Evolutionary conservation across 1,140 invertebrate species (phyloP), one percentile per base, ranked within the genome.

Genomic region (Drosophila chauvacae): DNA sequence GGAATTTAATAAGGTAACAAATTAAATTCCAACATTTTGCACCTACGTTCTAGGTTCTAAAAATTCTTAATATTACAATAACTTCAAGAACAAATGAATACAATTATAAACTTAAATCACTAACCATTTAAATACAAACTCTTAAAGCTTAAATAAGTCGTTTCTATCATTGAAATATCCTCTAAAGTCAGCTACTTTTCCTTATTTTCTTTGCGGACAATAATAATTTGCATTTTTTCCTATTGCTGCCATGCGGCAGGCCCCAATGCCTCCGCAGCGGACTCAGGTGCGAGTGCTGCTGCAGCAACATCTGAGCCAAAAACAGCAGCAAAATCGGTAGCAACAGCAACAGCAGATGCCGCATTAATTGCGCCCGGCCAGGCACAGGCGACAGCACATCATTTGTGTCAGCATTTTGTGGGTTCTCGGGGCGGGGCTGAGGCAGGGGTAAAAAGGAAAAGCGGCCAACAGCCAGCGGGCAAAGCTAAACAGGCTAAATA

Each of bases 311-410:
- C 64, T 72, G 44, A 59, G 66, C 44, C 53, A 59, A 69, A 70
- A 71, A 58, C 51, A 71, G 44, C 44, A 71, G 64, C 65, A 58
- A 28, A 33, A 45, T 30, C 14, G 37, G n/a, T 13, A 61, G 42
- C 41, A 10, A 10, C n/a, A 44, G n/a, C 42, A 47, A 4, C 39
- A 45, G 39, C 71, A 78, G 53, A 62, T 78, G 75, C 66, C 75
- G 75, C 75, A 78, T 78, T 78, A 78, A 78, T 78, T 78, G 76
- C 66, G 59, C 75, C 66, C 53, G 76, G 65, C 72, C 66, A 72
- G 60, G 66, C 59, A 71, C 57, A 53, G 76, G 14, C 53, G 53
- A 63, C 74, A 55, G 75, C 74, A 55, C 76, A 78, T 78, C 65
- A 78, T 78, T 78, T 78, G 72, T 75, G 72, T 75, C 70, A 73